A percentile compares a stretch with the other conserved stretches of the same genome.
Conservation (phyloP, 2,113 vertebrate species). For the Aspiorhynchus laticeps region DNA sequence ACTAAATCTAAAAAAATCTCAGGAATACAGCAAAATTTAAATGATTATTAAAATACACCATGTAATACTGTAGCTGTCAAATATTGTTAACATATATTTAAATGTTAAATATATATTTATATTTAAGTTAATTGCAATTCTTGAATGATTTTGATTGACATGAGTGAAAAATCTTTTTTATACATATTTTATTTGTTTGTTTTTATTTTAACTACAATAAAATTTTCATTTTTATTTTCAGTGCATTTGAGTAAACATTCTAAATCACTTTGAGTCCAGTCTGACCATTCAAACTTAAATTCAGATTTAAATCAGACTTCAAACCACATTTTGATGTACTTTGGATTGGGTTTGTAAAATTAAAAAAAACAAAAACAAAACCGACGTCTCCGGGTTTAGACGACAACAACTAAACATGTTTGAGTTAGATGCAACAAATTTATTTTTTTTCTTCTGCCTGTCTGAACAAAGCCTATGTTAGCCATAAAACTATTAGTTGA, state of each 20-base stretch:
- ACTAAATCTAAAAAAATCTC: too few relatives aligned
- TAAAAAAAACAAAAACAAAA: neutral
- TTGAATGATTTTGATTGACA: neutral
- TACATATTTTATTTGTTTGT: neutral
- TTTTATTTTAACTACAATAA: neutral
- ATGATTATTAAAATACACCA: too few relatives aligned
- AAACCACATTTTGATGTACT: neutral
- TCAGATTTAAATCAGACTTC: neutral
- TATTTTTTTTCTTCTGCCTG: neutral
- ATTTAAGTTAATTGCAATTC: too few relatives aligned
- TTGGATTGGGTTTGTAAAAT: neutral
- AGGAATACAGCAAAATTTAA: too few relatives aligned
- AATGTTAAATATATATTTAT: neutral
- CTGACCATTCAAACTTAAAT: neutral
- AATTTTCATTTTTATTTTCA: neutral
- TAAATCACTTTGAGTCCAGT: neutral
- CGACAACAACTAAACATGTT: neutral
- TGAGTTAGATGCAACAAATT: neutral
- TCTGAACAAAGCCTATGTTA: slow-evolving; percentile 6
- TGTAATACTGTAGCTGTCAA: too few relatives aligned
- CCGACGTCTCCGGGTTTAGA: neutral
- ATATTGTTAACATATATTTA: neutral
- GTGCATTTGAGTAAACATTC: neutral
- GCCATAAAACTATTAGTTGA: neutral
- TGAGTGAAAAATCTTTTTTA: neutral